Percentiles rank a stretch among this genome's conserved stretches.
These are phyloP conservation scores for Drosophila trapezifrons DNA, from an alignment of 1,140 invertebrate genomes.

Conservation along the genomic window DNA sequence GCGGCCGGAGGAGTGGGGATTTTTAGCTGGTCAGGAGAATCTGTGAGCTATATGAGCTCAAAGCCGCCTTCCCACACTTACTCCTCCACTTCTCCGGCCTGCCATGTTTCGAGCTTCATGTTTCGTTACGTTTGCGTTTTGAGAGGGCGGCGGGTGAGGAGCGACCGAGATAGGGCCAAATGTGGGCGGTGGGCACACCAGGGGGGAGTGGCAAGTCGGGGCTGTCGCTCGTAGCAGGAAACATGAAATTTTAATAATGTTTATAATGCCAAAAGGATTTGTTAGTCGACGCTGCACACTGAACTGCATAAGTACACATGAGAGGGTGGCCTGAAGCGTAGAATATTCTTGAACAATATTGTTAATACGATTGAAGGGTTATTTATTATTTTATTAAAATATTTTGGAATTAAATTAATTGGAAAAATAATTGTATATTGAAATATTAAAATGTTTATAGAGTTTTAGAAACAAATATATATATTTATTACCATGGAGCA, in stretches of 20 bases:
- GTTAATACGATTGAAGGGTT: neutral
- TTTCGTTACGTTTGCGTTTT: conserved; percentile 79
- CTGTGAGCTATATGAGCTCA: conserved; percentile 36
- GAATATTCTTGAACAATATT: neutral
- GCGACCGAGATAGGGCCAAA: neutral
- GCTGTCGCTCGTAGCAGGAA: conserved; percentile 73
- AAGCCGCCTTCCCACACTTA: conserved; percentile 13
- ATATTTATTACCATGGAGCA: too few species aligned
- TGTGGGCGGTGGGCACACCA: neutral
- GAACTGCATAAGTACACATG: conserved; percentile 49
- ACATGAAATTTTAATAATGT: conserved; percentile 83
- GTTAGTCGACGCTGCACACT: conserved; percentile 76
- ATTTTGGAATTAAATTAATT: neutral
- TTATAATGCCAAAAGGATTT: conserved; percentile 83
- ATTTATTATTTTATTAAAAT: too few species aligned
- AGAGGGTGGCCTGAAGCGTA: conserved; percentile 10
- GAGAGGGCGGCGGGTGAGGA: conserved; percentile 46
- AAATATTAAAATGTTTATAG: too few species aligned
- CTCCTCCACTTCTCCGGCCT: neutral
- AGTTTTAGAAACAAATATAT: too few species aligned
- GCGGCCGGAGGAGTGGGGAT: neutral
- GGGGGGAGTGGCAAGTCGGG: conserved; percentile 32
- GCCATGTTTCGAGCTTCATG: conserved; percentile 68
- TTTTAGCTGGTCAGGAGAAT: conserved; percentile 35
- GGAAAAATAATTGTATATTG: too few species aligned